These are phyloP conservation scores for Serranus cabrilla DNA, from an alignment of 2,797 vertebrate species.

Conservation along the genomic window DNA sequence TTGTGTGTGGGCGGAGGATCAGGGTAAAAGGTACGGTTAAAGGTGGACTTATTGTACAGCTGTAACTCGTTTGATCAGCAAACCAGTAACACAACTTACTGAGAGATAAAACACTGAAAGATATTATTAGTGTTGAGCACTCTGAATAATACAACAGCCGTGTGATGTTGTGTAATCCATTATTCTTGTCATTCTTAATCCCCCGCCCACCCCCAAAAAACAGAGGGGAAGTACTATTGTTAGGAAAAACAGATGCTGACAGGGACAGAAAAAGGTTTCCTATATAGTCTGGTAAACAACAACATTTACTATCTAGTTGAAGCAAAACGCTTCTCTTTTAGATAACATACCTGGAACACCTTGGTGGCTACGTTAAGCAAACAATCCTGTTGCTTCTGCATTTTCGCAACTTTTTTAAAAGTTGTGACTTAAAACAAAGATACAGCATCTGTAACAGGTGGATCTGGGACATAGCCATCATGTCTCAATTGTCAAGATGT, in stretches of 20 bases:
- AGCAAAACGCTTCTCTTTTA: neutral
- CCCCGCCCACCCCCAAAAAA: too few species aligned
- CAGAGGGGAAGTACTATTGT: neutral
- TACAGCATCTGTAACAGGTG: neutral
- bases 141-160: neutral
- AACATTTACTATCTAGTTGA: neutral
- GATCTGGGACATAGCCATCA: neutral
- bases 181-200: slow-evolving; percentile 3
- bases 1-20: slow-evolving; percentile 9
- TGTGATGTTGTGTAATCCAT: neutral
- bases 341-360: neutral
- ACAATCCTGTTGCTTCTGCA: neutral
- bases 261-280: neutral
- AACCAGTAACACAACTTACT: slow-evolving; percentile 4
- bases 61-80: slow-evolving; percentile 17
- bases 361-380: neutral
- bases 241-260: neutral
- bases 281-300: too few species aligned
- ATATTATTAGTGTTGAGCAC: neutral
- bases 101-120: neutral
- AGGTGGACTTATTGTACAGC: neutral
- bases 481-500: neutral
- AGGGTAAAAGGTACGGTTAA: slow-evolving; percentile 11
- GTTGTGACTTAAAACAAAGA: neutral
- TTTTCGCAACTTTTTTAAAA: neutral